phyloP scores from a whole-genome alignment of 2,888 invertebrate genomes.

The Mechanitis mazaeus region DNA sequence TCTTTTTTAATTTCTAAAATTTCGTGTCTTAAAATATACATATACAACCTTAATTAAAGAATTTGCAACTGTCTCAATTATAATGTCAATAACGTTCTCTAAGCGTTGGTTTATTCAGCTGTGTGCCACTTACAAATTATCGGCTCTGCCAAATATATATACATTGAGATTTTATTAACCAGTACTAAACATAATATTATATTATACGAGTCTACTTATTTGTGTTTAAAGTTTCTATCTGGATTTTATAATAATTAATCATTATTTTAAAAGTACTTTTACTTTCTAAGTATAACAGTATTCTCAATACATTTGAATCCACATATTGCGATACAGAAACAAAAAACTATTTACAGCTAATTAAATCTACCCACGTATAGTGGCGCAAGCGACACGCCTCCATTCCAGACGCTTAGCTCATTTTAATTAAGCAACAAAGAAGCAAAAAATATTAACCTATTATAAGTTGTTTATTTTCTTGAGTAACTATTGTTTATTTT shows the following conservation, averaged over 20 bases:
- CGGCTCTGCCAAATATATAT: background rate
- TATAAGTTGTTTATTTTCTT: slow-evolving; percentile 27
- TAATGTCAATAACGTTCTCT: slow-evolving; percentile 36
- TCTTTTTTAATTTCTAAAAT: no score
- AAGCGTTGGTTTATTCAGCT: slow-evolving; percentile 58
- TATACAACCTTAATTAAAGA: no score
- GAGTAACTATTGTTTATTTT: slow-evolving; percentile 4
- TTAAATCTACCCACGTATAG: slow-evolving; percentile 70
- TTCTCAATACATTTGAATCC: background rate
- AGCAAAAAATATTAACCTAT: slow-evolving; percentile 23
- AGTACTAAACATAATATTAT: background rate
- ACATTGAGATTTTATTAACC: slow-evolving; percentile 1
- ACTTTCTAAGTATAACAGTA: background rate
- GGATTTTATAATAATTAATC: background rate
- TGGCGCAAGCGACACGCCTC: slow-evolving; percentile 67
- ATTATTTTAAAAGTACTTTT: background rate
- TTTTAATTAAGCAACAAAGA: slow-evolving; percentile 58
- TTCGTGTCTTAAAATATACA: no score
- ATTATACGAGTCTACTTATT: background rate
- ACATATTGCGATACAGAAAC: slow-evolving; percentile 54
- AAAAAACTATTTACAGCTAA: slow-evolving; percentile 68
- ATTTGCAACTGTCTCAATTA: background rate
- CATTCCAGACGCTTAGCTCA: slow-evolving; percentile 44
- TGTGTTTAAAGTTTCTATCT: background rate
- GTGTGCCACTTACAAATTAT: slow-evolving; percentile 49